Evolutionary conservation across 2,113 vertebrate species (phyloP), one percentile per base, ranked within the genome.

Genomic region (Hymenochirus boettgeri): DNA sequence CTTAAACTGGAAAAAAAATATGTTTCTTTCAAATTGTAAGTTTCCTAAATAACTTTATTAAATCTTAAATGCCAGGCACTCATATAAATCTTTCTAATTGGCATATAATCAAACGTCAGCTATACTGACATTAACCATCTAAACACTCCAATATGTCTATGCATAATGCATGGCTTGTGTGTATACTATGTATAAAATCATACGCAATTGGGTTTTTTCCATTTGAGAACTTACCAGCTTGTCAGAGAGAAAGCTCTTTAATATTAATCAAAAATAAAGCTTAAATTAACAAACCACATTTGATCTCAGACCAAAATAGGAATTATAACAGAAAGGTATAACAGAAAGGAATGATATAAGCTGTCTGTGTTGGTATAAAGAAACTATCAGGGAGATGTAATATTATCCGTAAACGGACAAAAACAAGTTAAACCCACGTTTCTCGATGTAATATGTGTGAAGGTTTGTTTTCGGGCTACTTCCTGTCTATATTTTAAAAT

Each of bases 91-190:
- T 50, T 17, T 23, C 13, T 37, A 65, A 65, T 37, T 27, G 45
- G 21, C 24, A 18, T 26, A 24, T 47, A 26, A 57, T 65, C 54
- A 57, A 57, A 65, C 50, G 42, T 50, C 54, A 57, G 42, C 54
- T 6, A 37, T 26, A 26, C 23, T 57, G 45, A 50, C 25, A 54
- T 57, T 48, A 25, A 25, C 56, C 47, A 24, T 65, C 35, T 24
- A 48, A 65, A 29, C 42, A 50, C 57, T 57, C 27, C 45, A 25
- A 5, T 50, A 65, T 50, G 15, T 15, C 57, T 29, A 58, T 37
- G 35, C 33, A 66, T 57, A 66, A 58, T 58, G 45, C 51, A 37
- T 51, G 3, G 23, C 27, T 58, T 66, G 45, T 26, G 55, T 15
- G n/a, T 21, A 21, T 57, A 48, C 45, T 17, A 31, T 50, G 51